Percentiles rank a stretch among this genome's conserved stretches.
phyloP scores from a whole-genome alignment of 2,797 vertebrate genomes.

The Mallotus villosus region DNA sequence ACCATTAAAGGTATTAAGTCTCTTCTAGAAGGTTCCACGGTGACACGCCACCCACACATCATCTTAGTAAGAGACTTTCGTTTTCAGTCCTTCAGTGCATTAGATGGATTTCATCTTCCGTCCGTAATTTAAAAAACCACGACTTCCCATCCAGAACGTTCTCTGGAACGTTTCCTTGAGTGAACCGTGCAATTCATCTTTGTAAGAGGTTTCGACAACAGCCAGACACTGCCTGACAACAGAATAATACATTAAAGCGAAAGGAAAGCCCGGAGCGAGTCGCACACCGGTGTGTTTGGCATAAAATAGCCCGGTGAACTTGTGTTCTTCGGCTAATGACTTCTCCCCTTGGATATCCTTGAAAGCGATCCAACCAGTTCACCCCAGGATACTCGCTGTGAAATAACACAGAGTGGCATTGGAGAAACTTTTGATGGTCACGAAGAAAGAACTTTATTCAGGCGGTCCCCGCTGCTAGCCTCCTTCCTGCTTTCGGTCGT shows the following conservation, averaged over 20 bases:
- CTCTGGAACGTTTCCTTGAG: slow-evolving; percentile 25
- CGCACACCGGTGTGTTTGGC: slow-evolving; percentile 19
- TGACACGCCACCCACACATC: neutral
- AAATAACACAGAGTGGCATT: slow-evolving; percentile 18
- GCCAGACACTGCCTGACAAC: slow-evolving; percentile 12
- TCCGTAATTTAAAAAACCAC: slow-evolving; percentile 12
- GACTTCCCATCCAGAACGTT: neutral
- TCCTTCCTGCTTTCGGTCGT: too few relatives aligned
- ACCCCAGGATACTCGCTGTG: slow-evolving; percentile 4
- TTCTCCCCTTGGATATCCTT: slow-evolving; percentile 31
- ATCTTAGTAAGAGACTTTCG: slow-evolving; percentile 4
- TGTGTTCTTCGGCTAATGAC: slow-evolving; percentile 33
- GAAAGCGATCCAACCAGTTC: slow-evolving; percentile 14
- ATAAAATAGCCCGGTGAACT: slow-evolving; percentile 16
- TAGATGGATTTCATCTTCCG: slow-evolving; percentile 3
- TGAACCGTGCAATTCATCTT: slow-evolving; percentile 24
- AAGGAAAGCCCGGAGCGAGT: slow-evolving; percentile 16
- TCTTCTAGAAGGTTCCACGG: neutral
- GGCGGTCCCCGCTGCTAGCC: too few relatives aligned
- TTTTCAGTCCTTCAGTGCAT: neutral
- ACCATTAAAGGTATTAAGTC: neutral
- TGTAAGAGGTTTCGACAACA: slow-evolving; percentile 24
- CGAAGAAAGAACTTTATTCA: neutral
- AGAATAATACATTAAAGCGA: slow-evolving; percentile 22
- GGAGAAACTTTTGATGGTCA: slow-evolving; percentile 19